These are phyloP conservation scores for Otus scops DNA, from an alignment of 2,797 vertebrate species.

Conservation along the genomic window DNA sequence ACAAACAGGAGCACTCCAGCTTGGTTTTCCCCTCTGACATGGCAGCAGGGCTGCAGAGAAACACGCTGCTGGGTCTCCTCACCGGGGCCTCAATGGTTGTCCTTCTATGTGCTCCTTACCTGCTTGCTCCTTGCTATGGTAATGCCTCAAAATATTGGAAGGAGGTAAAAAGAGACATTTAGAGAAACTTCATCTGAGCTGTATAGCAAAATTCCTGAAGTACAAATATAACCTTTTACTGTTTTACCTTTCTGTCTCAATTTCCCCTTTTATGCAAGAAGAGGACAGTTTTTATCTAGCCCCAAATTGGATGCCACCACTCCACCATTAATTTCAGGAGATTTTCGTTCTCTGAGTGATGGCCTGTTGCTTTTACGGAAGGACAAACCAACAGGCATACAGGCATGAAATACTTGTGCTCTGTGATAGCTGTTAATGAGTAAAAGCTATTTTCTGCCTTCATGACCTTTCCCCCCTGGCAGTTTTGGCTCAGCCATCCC, in stretches of 20 bases:
- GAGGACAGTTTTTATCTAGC: neutral
- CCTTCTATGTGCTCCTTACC: neutral
- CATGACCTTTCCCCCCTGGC: neutral
- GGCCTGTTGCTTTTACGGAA: neutral
- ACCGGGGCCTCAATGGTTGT: rapidly evolving
- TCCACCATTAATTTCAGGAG: neutral
- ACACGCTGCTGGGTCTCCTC: rapidly evolving
- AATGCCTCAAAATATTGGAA: neutral
- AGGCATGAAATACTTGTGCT: neutral
- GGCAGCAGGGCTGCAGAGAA: neutral
- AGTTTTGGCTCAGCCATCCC: neutral
- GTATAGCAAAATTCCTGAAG: neutral
- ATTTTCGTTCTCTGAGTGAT: neutral
- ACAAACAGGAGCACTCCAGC: rapidly evolving
- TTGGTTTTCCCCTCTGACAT: neutral
- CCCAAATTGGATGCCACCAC: neutral
- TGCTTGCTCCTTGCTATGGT: neutral
- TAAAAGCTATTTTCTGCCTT: neutral
- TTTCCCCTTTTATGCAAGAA: neutral
- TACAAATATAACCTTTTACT: neutral
- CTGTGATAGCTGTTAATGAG: neutral
- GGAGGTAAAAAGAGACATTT: neutral
- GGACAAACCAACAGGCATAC: neutral
- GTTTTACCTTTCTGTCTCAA: rapidly evolving
- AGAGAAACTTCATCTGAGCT: neutral